phyloP scores from a whole-genome alignment of 2,888 invertebrate genomes.

The Pandemis cinnamomeana region DNA sequence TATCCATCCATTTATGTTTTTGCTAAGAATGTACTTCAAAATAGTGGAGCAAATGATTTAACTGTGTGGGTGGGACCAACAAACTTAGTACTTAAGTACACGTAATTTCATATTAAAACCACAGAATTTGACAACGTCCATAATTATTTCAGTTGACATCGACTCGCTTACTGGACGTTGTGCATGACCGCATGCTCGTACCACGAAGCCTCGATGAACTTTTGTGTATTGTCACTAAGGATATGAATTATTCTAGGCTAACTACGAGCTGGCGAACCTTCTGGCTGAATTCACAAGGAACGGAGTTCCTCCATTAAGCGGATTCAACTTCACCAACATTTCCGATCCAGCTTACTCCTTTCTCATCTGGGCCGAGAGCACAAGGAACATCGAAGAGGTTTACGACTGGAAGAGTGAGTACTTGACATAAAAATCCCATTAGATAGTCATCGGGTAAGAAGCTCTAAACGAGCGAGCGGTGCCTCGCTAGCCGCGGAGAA shows the following conservation, averaged over 20 bases:
- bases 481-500: not conserved
- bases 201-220: not conserved
- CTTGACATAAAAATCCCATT: slow-evolving; percentile 30
- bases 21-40: no score
- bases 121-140: no score
- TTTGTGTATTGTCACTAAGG: not conserved
- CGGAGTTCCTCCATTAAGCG: slow-evolving; percentile 62
- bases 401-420: slow-evolving; percentile 63
- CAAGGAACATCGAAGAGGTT: slow-evolving; percentile 53
- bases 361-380: slow-evolving; percentile 59
- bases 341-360: slow-evolving; percentile 55
- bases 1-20: no score
- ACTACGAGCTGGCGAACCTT: slow-evolving; percentile 56
- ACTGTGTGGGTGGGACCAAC: no score
- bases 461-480: slow-evolving; percentile 1
- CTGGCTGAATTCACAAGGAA: slow-evolving; percentile 57
- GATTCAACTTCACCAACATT: slow-evolving; percentile 54
- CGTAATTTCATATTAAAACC: no score
- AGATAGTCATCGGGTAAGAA: slow-evolving; percentile 18
- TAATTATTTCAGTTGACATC: not conserved
- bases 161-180: not conserved
- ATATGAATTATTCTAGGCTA: slow-evolving; percentile 53
- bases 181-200: not conserved
- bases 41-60: no score
- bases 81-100: no score